A percentile compares a stretch with the other conserved stretches of the same genome.
phyloP scores from a whole-genome alignment of 2,888 invertebrate genomes.

The Brachynemurus nebulosus region DNA sequence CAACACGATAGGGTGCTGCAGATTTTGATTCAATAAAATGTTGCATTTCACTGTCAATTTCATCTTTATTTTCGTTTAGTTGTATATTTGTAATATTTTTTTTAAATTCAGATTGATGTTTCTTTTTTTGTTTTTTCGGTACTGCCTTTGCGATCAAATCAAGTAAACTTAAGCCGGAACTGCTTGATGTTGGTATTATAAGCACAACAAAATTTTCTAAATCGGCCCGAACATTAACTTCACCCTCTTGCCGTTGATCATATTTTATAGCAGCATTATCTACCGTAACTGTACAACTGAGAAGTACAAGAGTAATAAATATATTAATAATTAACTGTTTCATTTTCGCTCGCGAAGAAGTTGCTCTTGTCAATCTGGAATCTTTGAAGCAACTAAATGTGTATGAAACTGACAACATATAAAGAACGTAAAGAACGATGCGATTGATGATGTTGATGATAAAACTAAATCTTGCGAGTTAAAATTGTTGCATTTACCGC shows the following conservation, averaged over 20 bases:
- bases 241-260: slow-evolving; percentile 68
- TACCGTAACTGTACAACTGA: not conserved
- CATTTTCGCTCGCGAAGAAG: not conserved
- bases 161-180: slow-evolving; percentile 19
- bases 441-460: no score
- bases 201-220: slow-evolving; percentile 60
- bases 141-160: slow-evolving; percentile 26
- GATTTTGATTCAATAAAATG: slow-evolving; percentile 53
- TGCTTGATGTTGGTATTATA: slow-evolving; percentile 34
- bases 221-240: slow-evolving; percentile 56
- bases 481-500: slow-evolving; percentile 1
- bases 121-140: slow-evolving; percentile 17
- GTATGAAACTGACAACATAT: no score
- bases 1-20: slow-evolving; percentile 48
- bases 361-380: not conserved
- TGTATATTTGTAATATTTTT: slow-evolving; percentile 23
- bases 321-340: not conserved
- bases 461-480: no score
- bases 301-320: not conserved
- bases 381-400: not conserved
- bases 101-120: slow-evolving; percentile 14
- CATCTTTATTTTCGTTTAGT: slow-evolving; percentile 22
- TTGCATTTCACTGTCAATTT: slow-evolving; percentile 26
- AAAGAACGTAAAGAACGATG: no score
- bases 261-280: slow-evolving; percentile 28